Evolutionary conservation across 2,888 invertebrate genomes (phyloP), one percentile per base, ranked within the genome.

Genomic region (Rutpela maculata): DNA sequence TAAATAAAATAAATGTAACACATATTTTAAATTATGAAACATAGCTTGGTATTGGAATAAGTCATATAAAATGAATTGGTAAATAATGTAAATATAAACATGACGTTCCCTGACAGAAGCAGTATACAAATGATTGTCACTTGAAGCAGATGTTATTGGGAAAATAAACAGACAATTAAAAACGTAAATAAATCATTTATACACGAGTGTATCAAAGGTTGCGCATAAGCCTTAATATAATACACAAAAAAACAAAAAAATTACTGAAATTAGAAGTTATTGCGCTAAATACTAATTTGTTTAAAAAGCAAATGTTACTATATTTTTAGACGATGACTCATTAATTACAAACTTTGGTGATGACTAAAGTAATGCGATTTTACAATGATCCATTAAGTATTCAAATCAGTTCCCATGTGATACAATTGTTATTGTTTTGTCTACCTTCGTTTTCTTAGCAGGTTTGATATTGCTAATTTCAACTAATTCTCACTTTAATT

Each of bases 261-360:
- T 17, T 50, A 50, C 50, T 6, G 4, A n/a, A n/a, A 50, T 50
- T 50, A 50, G n/a, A n/a, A 15, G 3, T 50, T n/a, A 50, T 50
- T 50, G 50, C 6, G 50, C 50, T 50, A 50, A 50, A 50, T 15
- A 50, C 50, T n/a, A 50, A 50, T 15, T 50, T 50, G 50, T 50
- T n/a, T 50, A 50, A 50, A 50, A n/a, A 6, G n/a, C 43, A 50
- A 50, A 50, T 50, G 50, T 15, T 50, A 15, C 31, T 35, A n/a
- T 50, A 50, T 50, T n/a, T 50, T 50, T 50, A 50, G 50, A 50
- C n/a, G 5, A n/a, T 50, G 50, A 50, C n/a, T 50, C 50, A 50
- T 50, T 50, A n/a, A 1, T 43, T 43, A 43, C 43, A 43, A 43
- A 43, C 43, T 43, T 43, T 43, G 15, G 43, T 4, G 50, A 50